Evolutionary conservation across 2,888 invertebrate genomes (phyloP), one percentile per base, ranked within the genome.

Genomic region (Drosophila helvetica): DNA sequence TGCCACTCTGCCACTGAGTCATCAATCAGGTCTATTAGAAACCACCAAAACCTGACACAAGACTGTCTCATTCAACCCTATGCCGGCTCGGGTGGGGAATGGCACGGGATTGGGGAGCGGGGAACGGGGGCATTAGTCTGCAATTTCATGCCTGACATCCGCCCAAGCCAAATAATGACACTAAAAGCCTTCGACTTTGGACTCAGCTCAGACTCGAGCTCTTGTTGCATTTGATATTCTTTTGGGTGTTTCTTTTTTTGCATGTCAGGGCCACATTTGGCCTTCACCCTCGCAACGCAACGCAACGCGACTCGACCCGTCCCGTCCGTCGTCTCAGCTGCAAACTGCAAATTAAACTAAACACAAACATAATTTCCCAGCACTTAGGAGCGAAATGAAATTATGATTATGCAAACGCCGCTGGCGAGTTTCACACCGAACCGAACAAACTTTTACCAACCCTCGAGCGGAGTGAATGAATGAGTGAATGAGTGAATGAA

Each of bases 341-440:
- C 79, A 66, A 72, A 77, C 79, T 82, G 69, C 75, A 80, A 85
- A 84, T 82, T 80, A 72, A 85, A 84, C 85, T 80, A 73, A 82
- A 80, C 80, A 83, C 80, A 70, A 83, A 85, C 74, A 85, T 80
- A 85, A 83, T 83, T 85, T 83, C 80, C 60, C 69, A 80, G 85
- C 85, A 83, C 85, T 83, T 83, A 82, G 78, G 68, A 67, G 67
- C 65, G 58, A 75, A 82, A 81, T 83, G 72, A 69, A 85, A 83
- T 85, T 82, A 82, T 83, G 74, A 80, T 82, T 73, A 75, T 80
- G 76, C 71, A 72, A 84, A 64, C 67, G 79, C 78, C 76, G 59
- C 30, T 66, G 60, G 81, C 79, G 54, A 71, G 56, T 75, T 82
- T 83, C 84, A 84, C 82, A 83, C 82, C 80, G 77, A 47, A 83